These are phyloP conservation scores for Nycticryphes semicollaris DNA, from an alignment of 2,113 vertebrate species.

Conservation along the genomic window DNA sequence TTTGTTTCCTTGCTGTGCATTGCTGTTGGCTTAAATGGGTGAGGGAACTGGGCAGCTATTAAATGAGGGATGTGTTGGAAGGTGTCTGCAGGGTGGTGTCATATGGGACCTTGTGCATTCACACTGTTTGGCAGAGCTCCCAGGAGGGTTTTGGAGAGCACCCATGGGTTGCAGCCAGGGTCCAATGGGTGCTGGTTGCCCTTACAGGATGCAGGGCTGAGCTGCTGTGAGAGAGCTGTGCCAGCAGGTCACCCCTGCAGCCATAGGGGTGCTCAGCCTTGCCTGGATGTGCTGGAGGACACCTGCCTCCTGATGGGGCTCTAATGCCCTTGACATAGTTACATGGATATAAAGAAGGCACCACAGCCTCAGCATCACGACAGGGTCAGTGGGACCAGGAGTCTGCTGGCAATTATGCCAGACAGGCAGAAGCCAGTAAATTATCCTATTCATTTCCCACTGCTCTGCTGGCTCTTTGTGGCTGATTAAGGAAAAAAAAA, in stretches of 20 bases:
- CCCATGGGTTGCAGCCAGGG: background rate
- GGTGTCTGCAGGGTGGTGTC: background rate
- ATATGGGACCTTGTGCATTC: fast-evolving
- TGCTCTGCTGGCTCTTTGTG: background rate
- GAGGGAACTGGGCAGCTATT: fast-evolving
- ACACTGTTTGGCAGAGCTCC: background rate
- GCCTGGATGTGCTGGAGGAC: background rate
- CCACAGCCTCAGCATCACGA: background rate
- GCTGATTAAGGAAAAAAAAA: background rate
- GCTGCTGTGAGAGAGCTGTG: background rate
- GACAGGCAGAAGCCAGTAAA: background rate
- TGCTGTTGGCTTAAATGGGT: background rate
- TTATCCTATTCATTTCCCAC: background rate
- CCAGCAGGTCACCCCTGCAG: background rate
- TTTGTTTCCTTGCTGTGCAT: background rate
- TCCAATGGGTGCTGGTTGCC: background rate
- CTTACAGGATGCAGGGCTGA: background rate
- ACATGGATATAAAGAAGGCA: background rate
- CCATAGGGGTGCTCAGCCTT: background rate
- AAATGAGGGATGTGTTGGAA: background rate
- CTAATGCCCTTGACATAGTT: background rate
- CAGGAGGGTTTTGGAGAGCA: background rate
- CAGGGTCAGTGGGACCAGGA: background rate
- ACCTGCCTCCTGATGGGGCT: background rate
- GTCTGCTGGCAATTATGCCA: background rate